Evolutionary conservation across 2,113 vertebrate species (phyloP), one percentile per base, ranked within the genome.

Genomic region (Australoheros scitulus): DNA sequence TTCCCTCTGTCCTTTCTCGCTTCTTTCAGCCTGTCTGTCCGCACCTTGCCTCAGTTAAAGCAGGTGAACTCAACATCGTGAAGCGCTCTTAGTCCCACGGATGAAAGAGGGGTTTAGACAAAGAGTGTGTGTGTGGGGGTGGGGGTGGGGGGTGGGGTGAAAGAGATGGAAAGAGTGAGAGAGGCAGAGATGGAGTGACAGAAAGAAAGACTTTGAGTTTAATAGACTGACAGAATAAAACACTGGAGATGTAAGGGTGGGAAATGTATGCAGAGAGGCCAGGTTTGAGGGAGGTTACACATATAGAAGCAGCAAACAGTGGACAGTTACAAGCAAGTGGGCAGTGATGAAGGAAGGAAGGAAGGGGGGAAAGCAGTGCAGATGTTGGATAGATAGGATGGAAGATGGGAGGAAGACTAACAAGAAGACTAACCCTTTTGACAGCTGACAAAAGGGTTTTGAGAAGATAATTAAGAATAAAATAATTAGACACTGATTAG

Each of bases 51-150:
- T 88, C 82, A 29, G 78, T 87, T 78, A 80, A 89, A 87, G 92
- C 88, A 92, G 90, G 89, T 92, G 93, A 93, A 93, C 92, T 92
- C 90, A 93, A 92, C 93, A 91, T 89, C 86, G 88, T 59, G 83
- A 68, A 87, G 81, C 84, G 38, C 91, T 91, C 84, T 86, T 87
- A 93, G 91, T 87, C 85, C 76, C 72, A 13, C 6, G 77, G 91
- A 95, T 95, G 92, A 95, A 94, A 95, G 93, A 79, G 85, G 81
- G 90, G 90, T 93, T 92, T 92, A 91, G 91, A 93, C 91, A 94
- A 94, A 95, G 89, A 91, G 85, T n/a, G n/a, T n/a, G n/a, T n/a
- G n/a, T n/a, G n/a, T n/a, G n/a, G n/a, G n/a, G n/a, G n/a, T n/a
- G n/a, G n/a, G n/a, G n/a, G n/a, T 74, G 87, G 59, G 61, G 88